These are phyloP conservation scores for Chymomyza caudatula DNA, from an alignment of 2,888 invertebrate genomes.

Conservation along the genomic window DNA sequence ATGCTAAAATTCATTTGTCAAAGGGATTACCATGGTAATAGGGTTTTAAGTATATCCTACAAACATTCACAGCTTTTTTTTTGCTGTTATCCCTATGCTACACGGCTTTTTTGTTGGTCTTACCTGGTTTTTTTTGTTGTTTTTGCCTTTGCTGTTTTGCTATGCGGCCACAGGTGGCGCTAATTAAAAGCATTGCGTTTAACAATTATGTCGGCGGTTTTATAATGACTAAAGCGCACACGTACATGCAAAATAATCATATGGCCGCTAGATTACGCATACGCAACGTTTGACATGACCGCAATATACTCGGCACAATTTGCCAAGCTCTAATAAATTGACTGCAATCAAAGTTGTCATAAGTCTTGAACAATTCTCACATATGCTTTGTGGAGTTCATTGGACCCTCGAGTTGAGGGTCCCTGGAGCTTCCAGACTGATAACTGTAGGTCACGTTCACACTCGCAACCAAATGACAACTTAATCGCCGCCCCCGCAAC, in stretches of 20 bases:
- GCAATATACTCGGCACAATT: neutral
- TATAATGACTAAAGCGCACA: conserved; percentile 10
- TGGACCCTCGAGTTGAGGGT: no score
- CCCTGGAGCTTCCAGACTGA: conserved; percentile 16
- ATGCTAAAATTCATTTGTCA: conserved; percentile 69
- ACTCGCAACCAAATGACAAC: conserved; percentile 63
- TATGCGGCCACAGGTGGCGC: conserved; percentile 45
- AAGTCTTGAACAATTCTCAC: conserved; percentile 43
- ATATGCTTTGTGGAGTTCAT: neutral
- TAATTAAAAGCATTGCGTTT: conserved; percentile 67
- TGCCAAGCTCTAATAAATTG: conserved; percentile 60
- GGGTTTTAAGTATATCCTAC: conserved; percentile 61
- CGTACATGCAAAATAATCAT: neutral
- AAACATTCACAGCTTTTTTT: conserved; percentile 44
- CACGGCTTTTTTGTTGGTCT: conserved; percentile 19
- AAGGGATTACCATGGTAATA: conserved; percentile 72
- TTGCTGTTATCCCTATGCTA: conserved; percentile 11
- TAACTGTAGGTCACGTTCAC: conserved; percentile 55
- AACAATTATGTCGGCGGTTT: conserved; percentile 65
- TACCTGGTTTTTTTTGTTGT: conserved; percentile 31
- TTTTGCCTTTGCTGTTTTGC: conserved; percentile 3
- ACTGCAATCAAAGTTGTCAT: conserved; percentile 70
- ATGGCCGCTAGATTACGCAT: neutral
- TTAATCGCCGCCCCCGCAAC: conserved; percentile 49
- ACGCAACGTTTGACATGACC: neutral